phyloP scores from a whole-genome alignment of 2,113 vertebrate species.

The Meriones unguiculatus region DNA sequence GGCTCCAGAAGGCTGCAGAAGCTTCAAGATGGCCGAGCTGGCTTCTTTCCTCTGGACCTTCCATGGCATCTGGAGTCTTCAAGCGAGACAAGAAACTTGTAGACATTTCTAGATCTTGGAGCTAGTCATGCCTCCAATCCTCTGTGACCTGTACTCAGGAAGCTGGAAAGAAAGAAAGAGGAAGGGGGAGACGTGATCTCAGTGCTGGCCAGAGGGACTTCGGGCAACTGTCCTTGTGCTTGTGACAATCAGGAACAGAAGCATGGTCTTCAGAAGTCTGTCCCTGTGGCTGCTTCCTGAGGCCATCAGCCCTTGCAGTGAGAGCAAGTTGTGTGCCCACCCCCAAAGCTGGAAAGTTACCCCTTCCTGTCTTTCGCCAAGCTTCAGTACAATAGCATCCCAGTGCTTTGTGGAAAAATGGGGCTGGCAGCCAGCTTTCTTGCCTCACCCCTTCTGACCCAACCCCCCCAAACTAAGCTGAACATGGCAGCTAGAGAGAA shows the following conservation, averaged over 20 bases:
- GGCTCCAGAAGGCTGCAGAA: neutral
- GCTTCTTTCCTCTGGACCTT: conserved; percentile 48
- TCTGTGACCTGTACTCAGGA: conserved; percentile 68
- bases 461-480: neutral
- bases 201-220: rapidly evolving
- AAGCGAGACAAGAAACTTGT: conserved; percentile 18
- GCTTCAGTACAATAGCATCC: neutral
- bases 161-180: conserved; percentile 55
- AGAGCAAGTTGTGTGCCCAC: rapidly evolving
- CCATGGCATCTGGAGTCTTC: neutral
- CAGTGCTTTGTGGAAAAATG: neutral
- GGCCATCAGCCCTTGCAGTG: neutral
- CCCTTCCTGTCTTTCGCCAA: neutral
- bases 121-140: neutral
- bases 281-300: neutral
- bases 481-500: neutral
- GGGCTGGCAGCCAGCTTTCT: neutral
- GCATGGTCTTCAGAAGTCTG: neutral
- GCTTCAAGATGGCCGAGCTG: neutral
- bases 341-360: neutral
- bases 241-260: neutral
- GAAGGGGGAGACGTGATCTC: neutral
- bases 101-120: conserved; percentile 67
- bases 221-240: neutral
- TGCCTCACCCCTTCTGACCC: neutral